Evolutionary conservation across 1,140 invertebrate genomes (phyloP).

Genomic region (Andricus grossulariae): DNA sequence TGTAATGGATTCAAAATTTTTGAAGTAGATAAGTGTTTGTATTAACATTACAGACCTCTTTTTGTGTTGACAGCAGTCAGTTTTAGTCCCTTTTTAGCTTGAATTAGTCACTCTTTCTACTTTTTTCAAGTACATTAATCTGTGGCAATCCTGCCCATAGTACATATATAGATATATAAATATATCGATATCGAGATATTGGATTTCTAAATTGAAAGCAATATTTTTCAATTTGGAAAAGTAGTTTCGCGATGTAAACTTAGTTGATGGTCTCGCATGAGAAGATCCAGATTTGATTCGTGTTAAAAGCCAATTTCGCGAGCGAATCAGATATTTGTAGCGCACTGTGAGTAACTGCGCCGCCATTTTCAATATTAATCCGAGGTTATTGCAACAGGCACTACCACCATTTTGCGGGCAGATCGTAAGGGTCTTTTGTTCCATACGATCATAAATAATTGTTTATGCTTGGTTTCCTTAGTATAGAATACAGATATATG

Average conservation of each 20-base stretch:
- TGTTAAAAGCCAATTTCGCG: slow-evolving; percentile 26
- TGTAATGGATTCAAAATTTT: too few relatives aligned
- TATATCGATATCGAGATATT: background rate
- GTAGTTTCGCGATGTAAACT: background rate
- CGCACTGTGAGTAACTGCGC: background rate
- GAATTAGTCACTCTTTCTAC: too few relatives aligned
- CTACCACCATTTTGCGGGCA: background rate
- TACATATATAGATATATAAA: background rate
- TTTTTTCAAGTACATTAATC: too few relatives aligned
- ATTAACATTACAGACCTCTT: too few relatives aligned
- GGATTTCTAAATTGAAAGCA: background rate
- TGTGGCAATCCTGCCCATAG: too few relatives aligned
- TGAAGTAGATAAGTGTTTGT: too few relatives aligned
- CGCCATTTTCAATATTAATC: slow-evolving; percentile 21
- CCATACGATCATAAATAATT: slow-evolving; percentile 21
- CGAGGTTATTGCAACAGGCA: slow-evolving; percentile 3
- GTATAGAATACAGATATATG: background rate
- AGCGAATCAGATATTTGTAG: slow-evolving; percentile 13
- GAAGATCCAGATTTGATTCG: slow-evolving; percentile 29
- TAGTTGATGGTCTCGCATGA: slow-evolving; percentile 23
- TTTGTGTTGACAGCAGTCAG: too few relatives aligned
- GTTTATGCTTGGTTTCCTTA: background rate
- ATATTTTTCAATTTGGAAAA: slow-evolving; percentile 10
- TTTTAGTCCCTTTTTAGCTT: too few relatives aligned
- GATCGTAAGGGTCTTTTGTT: slow-evolving; percentile 24